Base-by-base conservation (phyloP, 2,113 vertebrate species). In the Amphilophus citrinellus region DNA sequence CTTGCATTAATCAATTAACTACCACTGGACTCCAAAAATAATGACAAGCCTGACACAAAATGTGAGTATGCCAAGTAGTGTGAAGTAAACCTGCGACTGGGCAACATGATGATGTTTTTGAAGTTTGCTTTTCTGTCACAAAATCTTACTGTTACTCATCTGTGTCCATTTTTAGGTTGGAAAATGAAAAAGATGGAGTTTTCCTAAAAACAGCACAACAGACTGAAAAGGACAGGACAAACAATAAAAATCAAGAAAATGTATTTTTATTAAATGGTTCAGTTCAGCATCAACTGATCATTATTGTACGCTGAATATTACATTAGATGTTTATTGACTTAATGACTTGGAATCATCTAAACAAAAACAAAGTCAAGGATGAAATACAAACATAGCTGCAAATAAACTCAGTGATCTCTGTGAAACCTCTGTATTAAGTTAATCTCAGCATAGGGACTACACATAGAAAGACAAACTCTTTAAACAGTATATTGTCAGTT, bases 281-380 rank as follows among this genome's bases (percentile, higher is more conserved):
- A 58, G 14, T 56, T 76, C 24, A 62, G 63, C 71, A 82, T 22
- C 79, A 80, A 30, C 39, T 73, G 75, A 15, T 86, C 18, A 65
- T 85, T 27, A 87, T 58, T 80, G 11, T 60, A 57, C 10, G 22
- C 32, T 47, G 42, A 84, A 76, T 80, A 61, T 84, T 80, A 59
- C 61, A 77, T 80, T 56, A 82, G 63, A n/a, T 76, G 59, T 24
- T 87, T 56, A 42, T 76, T 60, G 18, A 62, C 13, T 78, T 61
- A 30, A 11, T 56, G 24, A 58, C 39, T 58, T 32, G 59, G 84
- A 71, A 56, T 71, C 30, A 14, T 13, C 30, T 35, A 35, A 80
- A 80, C n/a, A 65, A 47, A 60, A 24, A 60, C 11, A 20, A 73
- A 79, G 53, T 79, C 24, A 30, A 24, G 7, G 2, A 77, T 68